These are phyloP conservation scores for Drosophila pallidifrons DNA, from an alignment of 1,140 invertebrate genomes.

Conservation along the genomic window DNA sequence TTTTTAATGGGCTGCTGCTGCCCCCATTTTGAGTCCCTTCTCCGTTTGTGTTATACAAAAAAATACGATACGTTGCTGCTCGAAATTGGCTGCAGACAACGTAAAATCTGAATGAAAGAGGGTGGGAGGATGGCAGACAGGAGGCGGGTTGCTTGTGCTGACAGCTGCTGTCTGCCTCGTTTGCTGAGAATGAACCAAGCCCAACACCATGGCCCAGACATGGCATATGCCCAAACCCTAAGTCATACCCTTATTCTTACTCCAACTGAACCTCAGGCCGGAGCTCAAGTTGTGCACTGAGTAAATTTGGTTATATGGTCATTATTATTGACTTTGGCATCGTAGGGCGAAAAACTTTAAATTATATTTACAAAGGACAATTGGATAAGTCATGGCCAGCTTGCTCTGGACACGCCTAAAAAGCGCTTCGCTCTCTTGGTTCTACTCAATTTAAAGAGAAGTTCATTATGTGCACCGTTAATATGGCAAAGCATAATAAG, in stretches of 20 bases:
- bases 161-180: constrained; percentile 61
- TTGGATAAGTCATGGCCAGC: constrained; percentile 64
- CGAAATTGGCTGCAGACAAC: constrained; percentile 76
- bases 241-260: not conserved
- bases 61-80: constrained; percentile 26
- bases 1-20: constrained; percentile 71
- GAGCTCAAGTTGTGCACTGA: constrained; percentile 55
- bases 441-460: constrained; percentile 19
- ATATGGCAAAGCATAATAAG: constrained; percentile 19
- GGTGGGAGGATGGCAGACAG: not conserved
- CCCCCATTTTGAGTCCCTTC: constrained; percentile 21
- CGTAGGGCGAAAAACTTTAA: constrained; percentile 69
- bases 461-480: constrained; percentile 28
- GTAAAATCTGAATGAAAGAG: constrained; percentile 47
- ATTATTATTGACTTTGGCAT: constrained; percentile 80
- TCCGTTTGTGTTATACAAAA: constrained; percentile 37
- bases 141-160: constrained; percentile 29
- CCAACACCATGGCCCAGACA: constrained; percentile 9
- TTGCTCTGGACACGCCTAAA: not conserved
- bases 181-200: constrained; percentile 47
- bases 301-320: constrained; percentile 80
- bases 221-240: constrained; percentile 10
- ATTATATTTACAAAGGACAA: constrained; percentile 78
- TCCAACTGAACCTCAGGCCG: constrained; percentile 24
- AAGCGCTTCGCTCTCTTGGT: not conserved